Evolutionary conservation across 2,113 vertebrate genomes (phyloP), one percentile per base, ranked within the genome.

Genomic region (Dromiciops gliroides): DNA sequence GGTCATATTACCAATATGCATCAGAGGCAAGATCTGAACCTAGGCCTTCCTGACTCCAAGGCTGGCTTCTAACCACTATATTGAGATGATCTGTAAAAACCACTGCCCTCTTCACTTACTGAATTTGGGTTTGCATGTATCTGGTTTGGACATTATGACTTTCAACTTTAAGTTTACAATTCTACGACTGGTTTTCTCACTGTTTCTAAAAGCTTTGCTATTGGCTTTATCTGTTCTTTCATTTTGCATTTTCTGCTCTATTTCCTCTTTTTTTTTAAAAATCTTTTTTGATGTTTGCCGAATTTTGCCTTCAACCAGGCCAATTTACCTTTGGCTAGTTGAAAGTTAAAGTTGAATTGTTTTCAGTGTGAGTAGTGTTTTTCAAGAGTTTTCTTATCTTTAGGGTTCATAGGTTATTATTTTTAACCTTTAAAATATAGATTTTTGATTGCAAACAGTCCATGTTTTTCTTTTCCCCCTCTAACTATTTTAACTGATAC

Each of bases 331-430:
- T 95, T 94, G 91, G 49, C 60, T 51, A 75, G 48, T 91, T 89
- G 44, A 89, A 95, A 96, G 1, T 91, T 96, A 90, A 96, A 96
- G 2, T 92, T 96, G 91, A 97, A 56, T 31, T 31, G 49, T 95
- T 91, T 26, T 95, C 89, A 93, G 26, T 67, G 47, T 92, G 91
- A 95, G 52, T 93, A 50, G 28, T 92, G 92, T 93, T 97, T 95
- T 93, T 91, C 75, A 94, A 92, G 44, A n/a, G 6, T 91, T 96
- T 95, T 93, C 92, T 94, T 94, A 93, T 91, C 93, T 95, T 89
- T 95, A 92, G 92, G 11, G 67, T 96, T 94, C 60, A 51, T 56
- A 92, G 26, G 28, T n/a, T 97, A 93, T 83, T 83, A 83, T 44
- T 83, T 83, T 83, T n/a, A 96, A 90, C 50, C 93, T 92, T 83